Percentiles rank a stretch among this genome's conserved stretches.
Evolutionary conservation across 1,140 invertebrate species (phyloP).

Genomic region (Mylabris phalerata): DNA sequence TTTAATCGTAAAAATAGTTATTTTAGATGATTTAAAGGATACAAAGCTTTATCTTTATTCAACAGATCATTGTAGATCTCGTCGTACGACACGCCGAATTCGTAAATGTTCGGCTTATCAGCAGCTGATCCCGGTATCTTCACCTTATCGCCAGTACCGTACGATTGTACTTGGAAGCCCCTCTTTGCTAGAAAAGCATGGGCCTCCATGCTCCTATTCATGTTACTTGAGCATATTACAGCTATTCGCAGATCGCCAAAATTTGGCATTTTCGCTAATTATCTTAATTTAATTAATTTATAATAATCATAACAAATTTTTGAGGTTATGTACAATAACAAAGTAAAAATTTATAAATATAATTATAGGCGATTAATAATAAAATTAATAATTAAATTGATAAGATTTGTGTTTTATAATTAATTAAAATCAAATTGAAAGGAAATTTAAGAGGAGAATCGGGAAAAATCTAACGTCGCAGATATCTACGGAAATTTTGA

Average conservation of each 20-base stretch:
- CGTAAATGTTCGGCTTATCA: slow-evolving; percentile 96
- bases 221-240: slow-evolving; percentile 97
- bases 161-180: slow-evolving; percentile 93
- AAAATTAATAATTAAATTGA: too few species aligned
- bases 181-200: slow-evolving; percentile 96
- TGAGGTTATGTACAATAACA: too few species aligned
- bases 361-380: too few species aligned
- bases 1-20: slow-evolving; percentile 10
- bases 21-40: slow-evolving; percentile 47
- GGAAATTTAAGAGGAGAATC: too few species aligned
- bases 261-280: slow-evolving; percentile 14
- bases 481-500: too few species aligned
- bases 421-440: too few species aligned
- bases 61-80: slow-evolving; percentile 95
- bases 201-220: slow-evolving; percentile 99
- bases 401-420: too few species aligned
- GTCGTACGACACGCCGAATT: slow-evolving; percentile 94
- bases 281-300: too few species aligned
- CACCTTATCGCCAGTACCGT: slow-evolving; percentile 95
- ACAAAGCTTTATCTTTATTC: slow-evolving; percentile 82
- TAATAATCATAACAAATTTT: too few species aligned
- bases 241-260: slow-evolving; percentile 69
- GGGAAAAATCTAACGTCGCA: too few species aligned
- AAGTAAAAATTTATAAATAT: too few species aligned
- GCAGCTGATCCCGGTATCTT: slow-evolving; percentile 93